These are phyloP conservation scores for Spea bombifrons DNA, from an alignment of 2,113 vertebrate genomes.

Conservation along the genomic window DNA sequence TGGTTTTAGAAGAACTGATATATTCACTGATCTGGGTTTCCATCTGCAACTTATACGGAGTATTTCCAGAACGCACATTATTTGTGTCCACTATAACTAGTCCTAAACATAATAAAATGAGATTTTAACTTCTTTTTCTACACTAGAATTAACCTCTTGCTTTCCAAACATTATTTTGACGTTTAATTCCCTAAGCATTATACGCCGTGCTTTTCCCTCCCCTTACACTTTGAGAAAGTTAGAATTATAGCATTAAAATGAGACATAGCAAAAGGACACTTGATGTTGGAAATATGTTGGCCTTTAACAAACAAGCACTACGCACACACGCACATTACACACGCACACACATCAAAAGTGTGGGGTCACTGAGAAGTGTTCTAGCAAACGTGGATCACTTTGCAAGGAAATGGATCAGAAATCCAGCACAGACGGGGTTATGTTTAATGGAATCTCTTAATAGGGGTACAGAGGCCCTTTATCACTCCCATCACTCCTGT, in stretches of 20 bases:
- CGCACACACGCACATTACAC: too few species aligned
- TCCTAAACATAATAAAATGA: constrained; percentile 23
- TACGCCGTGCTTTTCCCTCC: constrained; percentile 7
- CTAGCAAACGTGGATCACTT: too few species aligned
- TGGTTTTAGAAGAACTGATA: too few species aligned
- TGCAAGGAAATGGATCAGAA: too few species aligned
- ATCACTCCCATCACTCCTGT: too few species aligned
- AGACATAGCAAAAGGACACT: neutral
- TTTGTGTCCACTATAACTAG: constrained; percentile 16
- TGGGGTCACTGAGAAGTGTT: too few species aligned
- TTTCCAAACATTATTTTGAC: constrained; percentile 10
- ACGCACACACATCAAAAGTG: too few species aligned
- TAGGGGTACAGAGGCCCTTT: too few species aligned
- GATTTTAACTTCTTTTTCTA: constrained; percentile 16
- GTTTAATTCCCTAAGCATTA: constrained; percentile 15
- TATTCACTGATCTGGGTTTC: constrained; percentile 1
- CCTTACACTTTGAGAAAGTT: constrained; percentile 19
- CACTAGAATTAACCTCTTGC: neutral
- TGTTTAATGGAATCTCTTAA: too few species aligned
- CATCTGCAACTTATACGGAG: neutral
- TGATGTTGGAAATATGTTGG: neutral
- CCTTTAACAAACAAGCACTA: neutral
- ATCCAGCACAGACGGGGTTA: too few species aligned
- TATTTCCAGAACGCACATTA: constrained; percentile 12
- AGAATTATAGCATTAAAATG: constrained; percentile 16